A percentile compares a stretch with the other conserved stretches of the same genome.
Conservation (phyloP, 2,797 vertebrate genomes). For the Rhyacichthys aspro region DNA sequence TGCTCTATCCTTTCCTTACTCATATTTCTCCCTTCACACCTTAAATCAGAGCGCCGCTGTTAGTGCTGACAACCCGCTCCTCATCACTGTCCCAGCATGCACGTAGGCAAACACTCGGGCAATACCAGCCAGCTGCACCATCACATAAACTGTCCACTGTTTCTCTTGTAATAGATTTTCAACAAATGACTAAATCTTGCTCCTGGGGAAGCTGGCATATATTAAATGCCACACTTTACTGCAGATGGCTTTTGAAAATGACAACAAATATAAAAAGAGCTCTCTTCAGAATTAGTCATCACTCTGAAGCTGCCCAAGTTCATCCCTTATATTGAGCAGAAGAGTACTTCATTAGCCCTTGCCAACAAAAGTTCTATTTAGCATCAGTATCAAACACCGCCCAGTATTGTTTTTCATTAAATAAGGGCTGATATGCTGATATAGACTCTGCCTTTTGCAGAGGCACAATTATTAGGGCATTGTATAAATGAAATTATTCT, state of each 20-base stretch:
- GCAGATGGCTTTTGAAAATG: constrained; percentile 9
- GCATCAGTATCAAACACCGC: background rate
- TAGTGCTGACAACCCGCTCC: constrained; percentile 53
- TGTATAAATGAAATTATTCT: too few species aligned
- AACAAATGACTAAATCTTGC: constrained; percentile 3
- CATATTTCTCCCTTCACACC: constrained; percentile 56
- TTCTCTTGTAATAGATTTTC: background rate
- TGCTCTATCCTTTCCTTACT: constrained; percentile 33
- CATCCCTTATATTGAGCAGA: constrained; percentile 2
- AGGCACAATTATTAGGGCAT: too few species aligned
- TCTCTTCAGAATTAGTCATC: background rate
- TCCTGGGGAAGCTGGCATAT: constrained; percentile 3
- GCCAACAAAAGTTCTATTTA: too few species aligned
- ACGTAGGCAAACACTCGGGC: constrained; percentile 30
- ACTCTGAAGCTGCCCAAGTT: background rate
- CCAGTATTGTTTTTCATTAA: background rate
- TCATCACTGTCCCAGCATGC: constrained; percentile 48
- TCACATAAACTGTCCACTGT: constrained; percentile 4
- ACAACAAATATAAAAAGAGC: constrained; percentile 1
- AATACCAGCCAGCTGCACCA: constrained; percentile 20
- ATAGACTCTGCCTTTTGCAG: too few species aligned
- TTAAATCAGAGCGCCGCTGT: constrained; percentile 65
- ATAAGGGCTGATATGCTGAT: too few species aligned
- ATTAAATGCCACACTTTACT: constrained; percentile 3
- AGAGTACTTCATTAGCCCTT: background rate